Evolutionary conservation across 2,113 vertebrate species (phyloP).

Genomic region (Rutilus rutilus): DNA sequence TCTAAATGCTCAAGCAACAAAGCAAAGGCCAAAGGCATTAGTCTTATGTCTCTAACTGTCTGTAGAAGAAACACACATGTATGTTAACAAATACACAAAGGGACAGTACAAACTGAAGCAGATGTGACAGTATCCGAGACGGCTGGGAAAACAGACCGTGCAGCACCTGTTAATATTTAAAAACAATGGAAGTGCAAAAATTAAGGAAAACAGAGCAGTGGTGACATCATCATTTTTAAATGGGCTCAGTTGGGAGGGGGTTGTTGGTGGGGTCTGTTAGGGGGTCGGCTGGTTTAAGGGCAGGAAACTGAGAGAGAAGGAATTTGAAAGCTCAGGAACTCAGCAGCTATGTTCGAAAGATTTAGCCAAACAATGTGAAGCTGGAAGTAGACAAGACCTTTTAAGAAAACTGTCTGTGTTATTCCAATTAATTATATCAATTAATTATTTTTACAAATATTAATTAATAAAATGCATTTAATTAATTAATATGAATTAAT

Average conservation of each 20-base stretch:
- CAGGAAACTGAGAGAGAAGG: conserved; percentile 76
- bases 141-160: conserved; percentile 44
- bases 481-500: background rate
- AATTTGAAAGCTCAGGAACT: conserved; percentile 74
- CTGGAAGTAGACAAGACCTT: conserved; percentile 51
- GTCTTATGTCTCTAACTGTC: conserved; percentile 7
- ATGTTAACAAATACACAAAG: conserved; percentile 71
- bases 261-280: conserved; percentile 69
- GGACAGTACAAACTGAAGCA: conserved; percentile 72
- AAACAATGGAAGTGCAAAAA: conserved; percentile 65
- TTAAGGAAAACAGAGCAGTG: conserved; percentile 63
- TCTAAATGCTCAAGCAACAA: background rate
- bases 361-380: conserved; percentile 61
- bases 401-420: too few relatives aligned
- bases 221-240: conserved; percentile 77
- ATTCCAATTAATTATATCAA: too few relatives aligned
- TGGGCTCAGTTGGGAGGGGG: conserved; percentile 66
- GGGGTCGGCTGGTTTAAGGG: conserved; percentile 62
- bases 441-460: background rate
- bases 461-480: background rate
- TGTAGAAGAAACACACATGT: conserved; percentile 69
- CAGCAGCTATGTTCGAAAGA: conserved; percentile 73
- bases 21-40: background rate
- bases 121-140: conserved; percentile 68
- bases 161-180: conserved; percentile 74